Base-by-base conservation (phyloP, 2,113 vertebrate species). In the Telmatochromis brichardi region DNA sequence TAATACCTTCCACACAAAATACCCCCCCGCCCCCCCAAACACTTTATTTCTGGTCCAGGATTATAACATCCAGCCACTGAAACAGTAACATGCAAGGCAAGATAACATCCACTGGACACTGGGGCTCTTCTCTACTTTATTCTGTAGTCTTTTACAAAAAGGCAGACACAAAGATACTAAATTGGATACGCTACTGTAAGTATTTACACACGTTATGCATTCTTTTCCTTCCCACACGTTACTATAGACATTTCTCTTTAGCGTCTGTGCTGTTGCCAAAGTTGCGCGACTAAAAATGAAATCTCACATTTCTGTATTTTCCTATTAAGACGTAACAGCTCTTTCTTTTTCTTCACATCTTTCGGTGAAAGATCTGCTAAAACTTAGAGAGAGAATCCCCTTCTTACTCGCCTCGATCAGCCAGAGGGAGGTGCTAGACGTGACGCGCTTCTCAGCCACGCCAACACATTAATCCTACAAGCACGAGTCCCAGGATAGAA, bases 11-110 rank as follows among this genome's bases (percentile, higher is more conserved):
- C 51, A 86, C 79, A 80, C 13, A 5, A 76, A n/a, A 84, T 11
- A 60, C 17, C 51, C 6, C 71, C 55, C 35, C 35, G n/a, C 50
- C 5, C 63, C 4, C 42, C 1, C 28, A 4, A 35, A 65, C 60
- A n/a, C 76, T 58, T 58, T 37, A 84, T 50, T 55, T 57, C 60
- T 81, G 47, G 11, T 83, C 50, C 78, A 83, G 53, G 63, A 65
- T 85, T 14, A 58, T 5, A 40, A 88, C 23, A 87, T 28, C 80
- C 76, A 84, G 88, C 31, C 2, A 12, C 83, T 65, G 84, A 84
- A 89, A 86, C 55, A 82, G 81, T 23, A 84, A 90, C 88, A 93
- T 86, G 90, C 93, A 90, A 86, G 88, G 57, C 76, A 50, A 85
- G 81, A 80, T 50, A 76, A 85, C 71, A 50, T 88, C 85, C 84